Base-by-base conservation (phyloP, 2,888 invertebrate genomes). In the Nipponacmea schrenckii region DNA sequence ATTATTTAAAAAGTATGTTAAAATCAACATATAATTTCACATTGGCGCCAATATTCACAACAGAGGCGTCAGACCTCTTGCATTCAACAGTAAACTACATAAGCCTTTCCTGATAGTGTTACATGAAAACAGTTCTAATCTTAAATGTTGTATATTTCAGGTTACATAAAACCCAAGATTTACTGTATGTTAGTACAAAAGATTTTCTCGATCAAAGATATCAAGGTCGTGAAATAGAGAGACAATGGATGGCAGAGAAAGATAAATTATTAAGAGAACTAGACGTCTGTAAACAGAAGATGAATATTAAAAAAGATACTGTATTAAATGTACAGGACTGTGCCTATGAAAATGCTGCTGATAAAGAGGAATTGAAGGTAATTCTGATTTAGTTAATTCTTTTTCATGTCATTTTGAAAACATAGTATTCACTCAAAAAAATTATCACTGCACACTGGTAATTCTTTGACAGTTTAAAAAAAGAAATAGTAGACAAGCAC, bases 161-260 rank as follows among this genome's bases (percentile, higher is more conserved):
- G 75, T 78, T 90, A 68, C 87, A 89, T 77, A 87, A 89, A 78
- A 87, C 89, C 4, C 89, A 90, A 76, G 88, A 89, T 70, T 79
- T 89, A n/a, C 79, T 90, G 72, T 89, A 89, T 77, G 88, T 87
- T 75, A 87, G 87, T 74, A 89, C 89, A 3, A 85, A 86, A 77
- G 89, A 89, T 69, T 87, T 88, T 70, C 79, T 90, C 15, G 84
- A 87, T 70, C 79, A 85, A 65, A 80, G 89, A 15, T 86, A 86
- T 72, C 85, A 87, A 69, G 86, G 85, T 46, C 81, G 87, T 15
- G 81, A 82, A 10, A 83, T 84, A 46, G 89, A 89, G 76, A 77
- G 85, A 15, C 77, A 81, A 31, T 89, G 88, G 89, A 87, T 88
- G 84, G 82, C 82, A 0, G 89, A 89, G 79, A 89, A 89, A 73